These are phyloP conservation scores for Avahi laniger DNA, from an alignment of 2,797 vertebrate species.

Conservation along the genomic window DNA sequence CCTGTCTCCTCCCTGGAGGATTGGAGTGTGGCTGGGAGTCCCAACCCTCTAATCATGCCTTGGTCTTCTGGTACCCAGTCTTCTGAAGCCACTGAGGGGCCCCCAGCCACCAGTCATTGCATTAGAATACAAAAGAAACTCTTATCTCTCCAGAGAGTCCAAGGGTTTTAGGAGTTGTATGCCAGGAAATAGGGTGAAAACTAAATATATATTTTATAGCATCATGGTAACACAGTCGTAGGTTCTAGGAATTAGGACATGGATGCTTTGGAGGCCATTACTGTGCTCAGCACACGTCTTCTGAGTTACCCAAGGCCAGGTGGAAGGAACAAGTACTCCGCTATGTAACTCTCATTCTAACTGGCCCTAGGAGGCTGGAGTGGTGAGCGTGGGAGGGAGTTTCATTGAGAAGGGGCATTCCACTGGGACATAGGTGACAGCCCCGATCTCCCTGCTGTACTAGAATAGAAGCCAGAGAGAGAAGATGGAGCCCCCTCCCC, in stretches of 20 bases:
- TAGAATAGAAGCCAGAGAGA: not conserved
- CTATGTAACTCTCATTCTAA: not conserved
- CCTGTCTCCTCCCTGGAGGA: not conserved
- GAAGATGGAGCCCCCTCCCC: not conserved
- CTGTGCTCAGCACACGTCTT: rapidly evolving
- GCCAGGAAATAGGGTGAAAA: not conserved
- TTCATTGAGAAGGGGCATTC: not conserved
- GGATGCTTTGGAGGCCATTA: not conserved
- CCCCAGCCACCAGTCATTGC: not conserved
- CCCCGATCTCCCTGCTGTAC: not conserved
- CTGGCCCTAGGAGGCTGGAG: not conserved
- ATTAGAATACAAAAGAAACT: not conserved
- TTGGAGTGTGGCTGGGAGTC: not conserved
- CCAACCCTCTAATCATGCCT: not conserved
- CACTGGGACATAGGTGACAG: too few species aligned
- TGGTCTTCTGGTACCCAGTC: not conserved
- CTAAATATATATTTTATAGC: not conserved
- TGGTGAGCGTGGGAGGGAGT: rapidly evolving
- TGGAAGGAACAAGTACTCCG: not conserved
- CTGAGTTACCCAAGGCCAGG: not conserved
- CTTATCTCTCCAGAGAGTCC: too few species aligned
- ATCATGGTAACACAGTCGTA: not conserved
- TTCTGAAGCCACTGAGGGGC: not conserved
- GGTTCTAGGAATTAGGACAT: not conserved
- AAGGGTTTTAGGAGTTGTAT: not conserved